Base-by-base conservation (phyloP, 2,113 vertebrate species). In the Catharus fuscescens region DNA sequence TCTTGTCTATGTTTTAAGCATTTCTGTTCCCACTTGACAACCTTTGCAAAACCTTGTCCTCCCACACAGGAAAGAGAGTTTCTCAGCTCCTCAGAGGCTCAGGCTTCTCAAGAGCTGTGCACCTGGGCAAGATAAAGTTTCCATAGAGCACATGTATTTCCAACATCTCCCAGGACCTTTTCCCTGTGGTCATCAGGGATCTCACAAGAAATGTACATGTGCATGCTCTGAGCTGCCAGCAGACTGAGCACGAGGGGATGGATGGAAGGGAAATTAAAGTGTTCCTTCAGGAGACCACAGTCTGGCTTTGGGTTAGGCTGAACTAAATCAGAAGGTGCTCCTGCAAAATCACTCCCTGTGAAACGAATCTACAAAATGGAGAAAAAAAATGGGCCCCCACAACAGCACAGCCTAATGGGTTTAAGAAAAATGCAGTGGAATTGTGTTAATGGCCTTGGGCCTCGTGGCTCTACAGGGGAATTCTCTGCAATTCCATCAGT, bases 81-180 rank as follows among this genome's bases (percentile, higher is more conserved):
- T 95, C 95, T 70, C 74, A 77, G 34, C 52, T 95, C 78, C 91
- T 81, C 13, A 42, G 93, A 90, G 95, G 45, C 62, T 79, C 36
- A 84, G 65, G 42, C 60, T 93, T 89, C 84, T 95, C 78, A 40
- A 89, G 81, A 91, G 31, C 42, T 90, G 78, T 95, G 95, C 94
- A 96, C 86, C 90, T 97, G 95, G 50, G 29, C 91, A 83, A 95
- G 71, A 95, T 92, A 94, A 4, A 69, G 47, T 80, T 97, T 95
- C 90, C 74, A 93, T 77, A 62, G 3, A 90, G 79, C 67, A 73
- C 71, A 52, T 38, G 71, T 26, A 66, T 66, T 97, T 94, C 84
- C 87, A 95, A 29, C 14, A 79, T 88, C 86, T 84, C 92, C 52
- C 52, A 44, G 77, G 53, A 80, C 61, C n/a, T 89, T 88, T 91